Evolutionary conservation across 1,140 invertebrate species (phyloP).

Genomic region (Aporrectodea caliginosa): DNA sequence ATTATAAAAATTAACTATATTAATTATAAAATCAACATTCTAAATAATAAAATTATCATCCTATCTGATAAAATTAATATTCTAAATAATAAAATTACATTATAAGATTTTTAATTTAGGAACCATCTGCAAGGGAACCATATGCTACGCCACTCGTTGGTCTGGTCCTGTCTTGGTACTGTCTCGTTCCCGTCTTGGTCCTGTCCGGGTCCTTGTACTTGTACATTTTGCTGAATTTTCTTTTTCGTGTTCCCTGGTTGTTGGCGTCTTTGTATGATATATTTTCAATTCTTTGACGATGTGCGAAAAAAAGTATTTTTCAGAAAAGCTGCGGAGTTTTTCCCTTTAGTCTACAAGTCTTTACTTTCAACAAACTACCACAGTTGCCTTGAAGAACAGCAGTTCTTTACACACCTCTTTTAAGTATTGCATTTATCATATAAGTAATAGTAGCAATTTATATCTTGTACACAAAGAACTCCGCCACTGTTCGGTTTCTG

Average conservation of each 20-base stretch:
- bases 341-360: too few relatives aligned
- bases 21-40: too few relatives aligned
- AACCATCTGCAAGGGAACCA: not conserved
- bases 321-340: not conserved
- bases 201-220: not conserved
- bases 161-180: not conserved
- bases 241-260: not conserved
- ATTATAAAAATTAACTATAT: too few relatives aligned
- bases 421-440: too few relatives aligned
- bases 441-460: too few relatives aligned
- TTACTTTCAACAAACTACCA: too few relatives aligned
- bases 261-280: not conserved
- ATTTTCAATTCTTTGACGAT: not conserved
- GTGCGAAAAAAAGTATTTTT: not conserved
- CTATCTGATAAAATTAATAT: too few relatives aligned
- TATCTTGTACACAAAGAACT: too few relatives aligned
- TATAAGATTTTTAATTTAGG: not conserved
- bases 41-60: too few relatives aligned
- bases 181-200: not conserved
- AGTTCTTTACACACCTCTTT: too few relatives aligned
- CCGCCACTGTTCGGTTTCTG: too few relatives aligned
- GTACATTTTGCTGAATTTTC: not conserved
- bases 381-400: too few relatives aligned
- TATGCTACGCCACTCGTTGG: not conserved
- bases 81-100: not conserved